Base-by-base conservation (phyloP, 2,888 invertebrate genomes). In the Spialia ferax region DNA sequence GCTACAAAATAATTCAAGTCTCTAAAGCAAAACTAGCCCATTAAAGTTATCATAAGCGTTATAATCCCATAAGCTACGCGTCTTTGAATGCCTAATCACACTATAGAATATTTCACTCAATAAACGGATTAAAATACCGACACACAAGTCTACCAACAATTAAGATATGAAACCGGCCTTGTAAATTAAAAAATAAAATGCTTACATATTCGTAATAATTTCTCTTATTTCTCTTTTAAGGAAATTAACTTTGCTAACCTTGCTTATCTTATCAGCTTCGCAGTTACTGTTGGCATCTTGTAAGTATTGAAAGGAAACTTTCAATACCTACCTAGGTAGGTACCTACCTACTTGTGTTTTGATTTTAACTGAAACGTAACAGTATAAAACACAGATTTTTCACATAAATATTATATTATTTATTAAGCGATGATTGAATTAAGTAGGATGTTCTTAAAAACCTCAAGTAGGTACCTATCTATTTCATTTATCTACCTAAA, bases 91-190 rank as follows among this genome's bases (percentile, higher is more conserved):
- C 22, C 48, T 26, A 26, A 55, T 60, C 42, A 54, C 26, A 18
- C 13, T 54, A 63, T 63, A 55, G 54, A 63, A 42, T 63, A 55
- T 55, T 63, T 55, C 55, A 63, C 55, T 42, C 23, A 18, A 62
- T 52, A 62, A 50, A 62, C 52, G 15, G 52, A 63, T 63, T 42
- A 63, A 42, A 18, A 22, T 45, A 42, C 38, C 38, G 15, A 42
- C n/a, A 42, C 38, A 15, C 32, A 35, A 35, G 10, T 11, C 11
- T 11, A 35, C 35, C n/a, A n/a, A n/a, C n/a, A 56, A 29, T 32
- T 13, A n/a, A 63, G 62, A 54, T 63, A 63, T n/a, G 50, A 26
- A 22, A 54, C n/a, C 50, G 38, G 20, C 50, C 13, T 15, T 26
- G 29, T 38, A 22, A 63, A n/a, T n/a, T 63, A 55, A 54, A 55